phyloP scores from a whole-genome alignment of 2,888 invertebrate genomes.

The Sphaerophoria taeniata region DNA sequence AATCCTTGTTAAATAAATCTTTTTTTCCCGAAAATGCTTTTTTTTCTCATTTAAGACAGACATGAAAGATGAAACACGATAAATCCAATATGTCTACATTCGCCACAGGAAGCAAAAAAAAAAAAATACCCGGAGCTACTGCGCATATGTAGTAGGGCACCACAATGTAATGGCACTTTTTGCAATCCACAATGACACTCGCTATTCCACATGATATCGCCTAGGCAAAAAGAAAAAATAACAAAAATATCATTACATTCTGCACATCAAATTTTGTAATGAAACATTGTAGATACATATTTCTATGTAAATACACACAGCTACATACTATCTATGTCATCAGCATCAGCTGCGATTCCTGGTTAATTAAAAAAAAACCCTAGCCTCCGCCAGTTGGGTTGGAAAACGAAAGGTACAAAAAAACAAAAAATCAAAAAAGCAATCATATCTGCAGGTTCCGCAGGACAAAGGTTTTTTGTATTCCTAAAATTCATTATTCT shows the following conservation, averaged over 20 bases:
- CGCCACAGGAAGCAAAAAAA: neutral
- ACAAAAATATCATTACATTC: slow-evolving; percentile 22
- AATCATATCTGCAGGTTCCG: neutral
- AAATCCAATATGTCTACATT: neutral
- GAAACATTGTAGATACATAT: neutral
- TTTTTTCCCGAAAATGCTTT: neutral
- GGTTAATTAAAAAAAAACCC: slow-evolving; percentile 59
- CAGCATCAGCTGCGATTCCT: slow-evolving; percentile 43
- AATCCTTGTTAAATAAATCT: neutral
- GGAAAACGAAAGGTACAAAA: neutral
- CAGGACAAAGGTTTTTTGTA: slow-evolving; percentile 30
- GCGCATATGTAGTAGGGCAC: slow-evolving; percentile 42
- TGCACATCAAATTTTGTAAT: slow-evolving; percentile 2
- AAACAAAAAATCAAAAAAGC: slow-evolving; percentile 5
- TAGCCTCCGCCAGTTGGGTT: neutral
- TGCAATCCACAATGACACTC: slow-evolving; percentile 31
- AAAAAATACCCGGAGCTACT: slow-evolving; percentile 17
- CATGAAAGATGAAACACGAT: neutral
- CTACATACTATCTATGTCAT: neutral
- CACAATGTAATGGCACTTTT: slow-evolving; percentile 23
- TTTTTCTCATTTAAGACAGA: neutral
- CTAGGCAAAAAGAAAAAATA: slow-evolving; percentile 41
- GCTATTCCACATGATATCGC: neutral
- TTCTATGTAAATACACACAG: neutral
- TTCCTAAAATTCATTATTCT: slow-evolving; percentile 53